Evolutionary conservation across 2,888 invertebrate species (phyloP).

Genomic region (Apamea crenata): DNA sequence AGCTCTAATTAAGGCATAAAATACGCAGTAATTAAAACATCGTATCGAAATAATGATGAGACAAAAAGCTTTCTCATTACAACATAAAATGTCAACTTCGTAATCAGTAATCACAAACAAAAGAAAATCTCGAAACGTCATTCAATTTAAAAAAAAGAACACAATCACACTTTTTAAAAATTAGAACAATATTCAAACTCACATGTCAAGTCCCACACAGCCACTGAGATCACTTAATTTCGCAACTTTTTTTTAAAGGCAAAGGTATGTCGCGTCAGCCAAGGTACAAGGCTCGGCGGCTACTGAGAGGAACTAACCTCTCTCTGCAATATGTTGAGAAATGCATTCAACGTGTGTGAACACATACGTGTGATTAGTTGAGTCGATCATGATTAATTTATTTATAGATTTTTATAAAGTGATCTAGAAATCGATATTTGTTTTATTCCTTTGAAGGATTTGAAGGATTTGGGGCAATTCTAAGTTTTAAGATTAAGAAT

Average conservation of each 20-base stretch:
- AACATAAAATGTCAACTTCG: background rate
- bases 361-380: slow-evolving; percentile 48
- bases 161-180: background rate
- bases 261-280: slow-evolving; percentile 68
- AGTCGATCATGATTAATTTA: slow-evolving; percentile 4
- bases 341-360: slow-evolving; percentile 67
- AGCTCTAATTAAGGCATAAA: slow-evolving; percentile 6
- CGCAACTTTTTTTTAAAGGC: slow-evolving; percentile 60
- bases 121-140: background rate
- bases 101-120: slow-evolving; percentile 5
- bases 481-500: too few species aligned
- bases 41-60: background rate
- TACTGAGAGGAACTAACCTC: slow-evolving; percentile 76
- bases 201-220: slow-evolving; percentile 64
- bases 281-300: slow-evolving; percentile 67
- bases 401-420: background rate
- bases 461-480: too few species aligned
- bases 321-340: slow-evolving; percentile 79
- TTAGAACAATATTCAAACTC: slow-evolving; percentile 50
- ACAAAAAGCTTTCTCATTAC: slow-evolving; percentile 13
- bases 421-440: background rate
- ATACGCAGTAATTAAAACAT: background rate
- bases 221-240: slow-evolving; percentile 64
- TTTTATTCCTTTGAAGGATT: background rate
- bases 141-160: slow-evolving; percentile 7